Base-by-base conservation (phyloP, 2,888 invertebrate genomes). In the Perdita meconis region DNA sequence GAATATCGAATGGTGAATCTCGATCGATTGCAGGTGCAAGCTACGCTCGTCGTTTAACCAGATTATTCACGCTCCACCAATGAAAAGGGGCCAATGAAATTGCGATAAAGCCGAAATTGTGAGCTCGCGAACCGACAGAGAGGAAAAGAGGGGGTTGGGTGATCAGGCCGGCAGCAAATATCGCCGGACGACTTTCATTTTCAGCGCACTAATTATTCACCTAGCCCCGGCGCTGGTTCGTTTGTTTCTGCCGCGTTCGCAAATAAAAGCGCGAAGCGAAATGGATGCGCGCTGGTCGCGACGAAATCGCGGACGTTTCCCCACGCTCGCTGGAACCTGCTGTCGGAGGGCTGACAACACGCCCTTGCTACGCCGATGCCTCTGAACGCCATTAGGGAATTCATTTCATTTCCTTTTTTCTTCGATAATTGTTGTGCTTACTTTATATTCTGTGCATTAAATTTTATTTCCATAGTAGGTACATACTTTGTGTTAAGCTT, bases 121-220 rank as follows among this genome's bases (percentile, higher is more conserved):
- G 83, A 80, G 76, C 81, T 66, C 75, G 84, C 75, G 72, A 56
- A 38, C 19, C 59, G 40, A 12, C 38, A 59, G 42, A 44, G 44
- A 47, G 40, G n/a, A 56, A 38, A 19, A 26, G 36, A 34, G 56
- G 56, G 12, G 63, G 24, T 59, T 69, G 80, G 70, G 78, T 81
- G 87, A 82, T 84, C 83, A 77, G 70, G 70, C 82, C 76, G 80
- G 83, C 78, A 86, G 86, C 87, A 89, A 89, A 89, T 89, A 89
- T 88, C 89, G 84, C 77, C 87, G 86, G 86, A 86, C 88, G 84
- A 89, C 90, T 89, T 89, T 89, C 88, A 89, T 89, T 89, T 89
- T 89, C 89, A 86, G 82, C 86, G 82, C 88, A 88, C 89, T 89
- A 89, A 89, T 89, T 89, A 89, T 89, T 89, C 89, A 89, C 83